phyloP scores from a whole-genome alignment of 1,140 invertebrate genomes.

The Subanguina moxae region DNA sequence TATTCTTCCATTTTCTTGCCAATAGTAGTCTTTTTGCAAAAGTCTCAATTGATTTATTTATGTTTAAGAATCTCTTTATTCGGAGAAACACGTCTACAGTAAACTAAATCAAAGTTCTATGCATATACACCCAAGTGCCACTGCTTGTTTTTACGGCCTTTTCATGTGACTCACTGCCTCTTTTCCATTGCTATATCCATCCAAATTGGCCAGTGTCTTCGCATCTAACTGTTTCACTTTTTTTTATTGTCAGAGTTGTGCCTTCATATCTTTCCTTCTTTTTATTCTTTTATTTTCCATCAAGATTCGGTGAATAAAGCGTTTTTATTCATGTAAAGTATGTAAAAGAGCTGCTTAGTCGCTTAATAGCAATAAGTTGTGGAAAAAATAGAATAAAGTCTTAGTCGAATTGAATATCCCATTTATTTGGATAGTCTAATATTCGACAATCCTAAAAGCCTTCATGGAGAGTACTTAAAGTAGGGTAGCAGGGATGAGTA shows the following conservation, averaged over 20 bases:
- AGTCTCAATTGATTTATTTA: no score
- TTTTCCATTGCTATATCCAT: background rate
- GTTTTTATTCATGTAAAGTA: background rate
- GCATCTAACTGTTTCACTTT: background rate
- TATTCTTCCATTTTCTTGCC: constrained; percentile 6
- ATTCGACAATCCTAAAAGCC: no score
- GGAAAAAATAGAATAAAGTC: no score
- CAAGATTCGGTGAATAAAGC: constrained; percentile 16
- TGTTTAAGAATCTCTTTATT: no score
- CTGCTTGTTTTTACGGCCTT: background rate
- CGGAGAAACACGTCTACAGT: background rate
- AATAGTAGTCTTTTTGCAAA: no score
- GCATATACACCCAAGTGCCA: background rate
- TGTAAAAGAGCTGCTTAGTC: no score
- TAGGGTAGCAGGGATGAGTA: no score
- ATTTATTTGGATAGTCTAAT: no score
- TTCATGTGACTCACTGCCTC: background rate
- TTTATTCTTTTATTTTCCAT: background rate
- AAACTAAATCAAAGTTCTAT: background rate
- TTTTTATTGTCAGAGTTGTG: background rate
- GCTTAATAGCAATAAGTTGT: no score
- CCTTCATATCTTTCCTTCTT: background rate
- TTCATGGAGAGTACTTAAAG: no score
- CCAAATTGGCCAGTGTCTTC: constrained; percentile 4
- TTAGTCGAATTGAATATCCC: no score